phyloP scores from a whole-genome alignment of 1,140 invertebrate species.

The Daktulosphaira vitifoliae region DNA sequence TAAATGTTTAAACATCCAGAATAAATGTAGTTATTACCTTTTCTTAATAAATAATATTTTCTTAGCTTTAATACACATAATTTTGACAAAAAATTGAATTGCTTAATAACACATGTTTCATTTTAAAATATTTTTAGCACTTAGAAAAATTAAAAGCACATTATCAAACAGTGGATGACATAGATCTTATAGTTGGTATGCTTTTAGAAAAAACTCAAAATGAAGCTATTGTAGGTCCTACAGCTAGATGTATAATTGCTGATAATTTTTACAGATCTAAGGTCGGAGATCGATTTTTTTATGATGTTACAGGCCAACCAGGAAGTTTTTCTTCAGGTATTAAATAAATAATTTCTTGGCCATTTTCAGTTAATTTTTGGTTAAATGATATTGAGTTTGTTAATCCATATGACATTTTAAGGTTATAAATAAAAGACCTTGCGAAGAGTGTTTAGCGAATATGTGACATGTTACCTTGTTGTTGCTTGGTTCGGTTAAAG shows the following conservation, averaged over 20 bases:
- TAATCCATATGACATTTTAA: no score
- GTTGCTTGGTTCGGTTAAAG: no score
- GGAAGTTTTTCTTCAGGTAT: slow-evolving; percentile 51
- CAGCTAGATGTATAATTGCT: slow-evolving; percentile 71
- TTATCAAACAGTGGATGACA: slow-evolving; percentile 59
- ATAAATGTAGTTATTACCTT: no score
- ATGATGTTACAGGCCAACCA: slow-evolving; percentile 55
- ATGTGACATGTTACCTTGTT: not conserved
- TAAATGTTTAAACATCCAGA: no score
- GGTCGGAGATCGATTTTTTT: slow-evolving; percentile 70
- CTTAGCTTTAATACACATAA: no score
- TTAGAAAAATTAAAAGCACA: slow-evolving; percentile 45
- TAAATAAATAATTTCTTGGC: no score
- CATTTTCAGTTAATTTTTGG: no score
- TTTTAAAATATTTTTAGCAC: slow-evolving; percentile 43
- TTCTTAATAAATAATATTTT: no score
- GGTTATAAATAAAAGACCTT: no score
- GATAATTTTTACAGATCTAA: slow-evolving; percentile 71
- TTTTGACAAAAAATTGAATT: no score
- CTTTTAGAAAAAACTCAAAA: slow-evolving; percentile 60
- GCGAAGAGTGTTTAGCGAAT: not conserved
- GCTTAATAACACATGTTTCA: no score
- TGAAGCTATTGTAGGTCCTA: slow-evolving; percentile 67
- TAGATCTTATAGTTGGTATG: slow-evolving; percentile 78
- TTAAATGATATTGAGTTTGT: no score